Evolutionary conservation across 2,888 invertebrate species (phyloP), one percentile per base, ranked within the genome.

Genomic region (Spodoptera exigua): DNA sequence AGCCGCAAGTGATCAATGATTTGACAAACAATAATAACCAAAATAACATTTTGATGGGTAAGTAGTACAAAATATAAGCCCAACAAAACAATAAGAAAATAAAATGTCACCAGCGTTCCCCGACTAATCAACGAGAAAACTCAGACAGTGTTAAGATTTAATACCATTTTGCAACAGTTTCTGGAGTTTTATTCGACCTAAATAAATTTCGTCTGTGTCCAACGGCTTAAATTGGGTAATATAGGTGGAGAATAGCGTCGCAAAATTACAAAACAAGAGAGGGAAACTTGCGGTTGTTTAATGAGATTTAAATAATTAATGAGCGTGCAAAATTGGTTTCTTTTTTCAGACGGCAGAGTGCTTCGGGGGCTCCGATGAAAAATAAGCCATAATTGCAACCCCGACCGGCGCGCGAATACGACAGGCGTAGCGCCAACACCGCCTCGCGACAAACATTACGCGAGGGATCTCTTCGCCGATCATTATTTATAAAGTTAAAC

Each of bases 281-380:
- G 86, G 88, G 88, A 89, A 89, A 89, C 86, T 90, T 90, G 89
- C 89, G 89, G 89, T 87, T 90, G 93, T 90, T 93, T 93, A 93
- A 93, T 93, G 91, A 93, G 91, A 93, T 94, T 94, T 94, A 93
- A 94, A 94, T 94, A 94, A 94, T 94, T 94, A 94, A 94, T 94
- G 92, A 93, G 92, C 89, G 90, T 89, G 89, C 91, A 90, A 92
- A 93, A 94, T 94, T 93, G 89, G 90, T 91, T 93, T 92, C 87
- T 91, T 91, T 92, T 92, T 91, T 88, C 89, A 91, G 89, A 84
- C 79, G 80, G 80, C 78, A 64, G 82, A 83, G 81, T 84, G 81
- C 82, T 87, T 83, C 79, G 84, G 89, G 90, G 89, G 86, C 80
- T 76, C 84, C 78, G 87, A 89, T 89, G 89, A 91, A 90, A 89